Conservation (phyloP, 2,888 invertebrate species). For the Netelia virgata region DNA sequence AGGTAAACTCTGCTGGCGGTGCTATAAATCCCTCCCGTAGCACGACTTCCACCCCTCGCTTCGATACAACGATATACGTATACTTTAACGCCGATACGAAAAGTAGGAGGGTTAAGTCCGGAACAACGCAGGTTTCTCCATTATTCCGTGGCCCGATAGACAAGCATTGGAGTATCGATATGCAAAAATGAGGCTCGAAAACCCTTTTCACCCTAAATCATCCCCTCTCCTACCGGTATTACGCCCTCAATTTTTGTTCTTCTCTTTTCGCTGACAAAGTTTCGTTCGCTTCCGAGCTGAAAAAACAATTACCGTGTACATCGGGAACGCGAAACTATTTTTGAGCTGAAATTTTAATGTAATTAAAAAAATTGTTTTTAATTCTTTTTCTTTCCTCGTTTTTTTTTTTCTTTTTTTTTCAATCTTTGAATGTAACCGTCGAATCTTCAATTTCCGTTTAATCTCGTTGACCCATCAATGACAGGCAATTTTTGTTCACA, state of each 20-base stretch:
- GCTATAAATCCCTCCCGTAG: conserved; percentile 72
- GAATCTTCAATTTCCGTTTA: conserved; percentile 21
- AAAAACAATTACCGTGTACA: neutral
- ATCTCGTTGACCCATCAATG: conserved; percentile 28
- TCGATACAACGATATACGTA: conserved; percentile 29
- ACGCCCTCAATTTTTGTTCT: no score
- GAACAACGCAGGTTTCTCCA: conserved; percentile 26
- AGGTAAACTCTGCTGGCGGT: conserved; percentile 71
- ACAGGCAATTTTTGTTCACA: conserved; percentile 30
- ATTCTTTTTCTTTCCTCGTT: neutral
- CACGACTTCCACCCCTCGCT: conserved; percentile 43
- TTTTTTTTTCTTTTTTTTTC: neutral
- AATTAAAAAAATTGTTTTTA: neutral
- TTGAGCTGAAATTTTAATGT: neutral
- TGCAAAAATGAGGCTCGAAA: conserved; percentile 12
- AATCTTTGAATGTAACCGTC: conserved; percentile 4
- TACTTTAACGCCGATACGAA: neutral
- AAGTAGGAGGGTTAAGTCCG: conserved; percentile 29
- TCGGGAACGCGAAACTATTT: neutral
- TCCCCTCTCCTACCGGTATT: neutral
- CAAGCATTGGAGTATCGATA: conserved; percentile 37
- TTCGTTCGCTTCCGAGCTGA: no score
- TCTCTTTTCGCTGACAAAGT: no score
- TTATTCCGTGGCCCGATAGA: conserved; percentile 22
- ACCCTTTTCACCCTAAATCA: neutral